A percentile compares a stretch with the other conserved stretches of the same genome.
These are phyloP conservation scores for Terebella lapidaria DNA, from an alignment of 2,888 invertebrate species.

Conservation along the genomic window DNA sequence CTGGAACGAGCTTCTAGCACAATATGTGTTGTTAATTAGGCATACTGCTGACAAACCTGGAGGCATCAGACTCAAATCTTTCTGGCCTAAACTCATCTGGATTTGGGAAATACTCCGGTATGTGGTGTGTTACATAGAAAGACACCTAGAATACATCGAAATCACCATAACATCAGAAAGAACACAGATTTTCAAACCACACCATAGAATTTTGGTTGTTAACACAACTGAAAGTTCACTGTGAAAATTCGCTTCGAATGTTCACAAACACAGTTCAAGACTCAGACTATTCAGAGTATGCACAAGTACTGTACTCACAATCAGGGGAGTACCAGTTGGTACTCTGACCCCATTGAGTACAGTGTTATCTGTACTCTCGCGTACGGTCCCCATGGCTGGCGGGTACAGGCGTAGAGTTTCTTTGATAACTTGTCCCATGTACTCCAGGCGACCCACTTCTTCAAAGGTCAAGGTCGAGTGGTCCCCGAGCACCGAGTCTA, in stretches of 20 bases:
- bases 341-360: conserved; percentile 1
- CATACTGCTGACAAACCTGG: neutral
- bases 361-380: neutral
- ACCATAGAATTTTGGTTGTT: no score
- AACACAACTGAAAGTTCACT: no score
- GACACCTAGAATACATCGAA: conserved; percentile 10
- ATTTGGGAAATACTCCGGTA: conserved; percentile 6
- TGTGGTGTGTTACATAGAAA: conserved; percentile 7
- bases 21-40: neutral
- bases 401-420: conserved; percentile 10
- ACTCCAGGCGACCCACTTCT: neutral
- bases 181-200: no score
- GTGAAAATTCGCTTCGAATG: no score
- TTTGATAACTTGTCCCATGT: conserved; percentile 7
- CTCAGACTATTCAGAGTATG: no score
- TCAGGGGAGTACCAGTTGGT: neutral
- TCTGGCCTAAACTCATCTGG: conserved; percentile 10
- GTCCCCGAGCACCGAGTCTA: conserved; percentile 5
- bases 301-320: neutral
- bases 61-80: neutral
- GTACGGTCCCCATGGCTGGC: conserved; percentile 4
- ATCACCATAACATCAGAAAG: no score
- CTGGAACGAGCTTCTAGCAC: neutral
- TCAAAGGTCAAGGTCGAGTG: neutral
- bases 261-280: no score